Conservation (phyloP, 2,113 vertebrate species). For the Abramis brama region DNA sequence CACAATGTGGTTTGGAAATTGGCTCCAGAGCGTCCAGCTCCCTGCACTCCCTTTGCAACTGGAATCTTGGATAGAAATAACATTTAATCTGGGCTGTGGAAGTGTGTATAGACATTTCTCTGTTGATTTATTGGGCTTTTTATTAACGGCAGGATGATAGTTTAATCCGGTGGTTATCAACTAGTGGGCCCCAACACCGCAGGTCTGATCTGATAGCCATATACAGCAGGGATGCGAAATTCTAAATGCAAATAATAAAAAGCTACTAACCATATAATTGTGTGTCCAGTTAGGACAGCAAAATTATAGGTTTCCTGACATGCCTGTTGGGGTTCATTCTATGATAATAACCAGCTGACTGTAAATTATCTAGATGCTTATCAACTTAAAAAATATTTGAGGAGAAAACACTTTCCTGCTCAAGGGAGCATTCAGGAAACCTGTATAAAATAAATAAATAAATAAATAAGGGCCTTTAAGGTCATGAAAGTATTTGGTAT, state of each 20-base stretch:
- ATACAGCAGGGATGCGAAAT: background rate
- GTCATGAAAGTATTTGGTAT: too few species aligned
- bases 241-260: background rate
- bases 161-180: conserved; percentile 27
- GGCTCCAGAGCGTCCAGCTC: conserved; percentile 21
- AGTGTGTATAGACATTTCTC: conserved; percentile 5
- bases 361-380: background rate
- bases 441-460: too few species aligned
- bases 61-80: conserved; percentile 40
- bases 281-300: background rate
- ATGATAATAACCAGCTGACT: background rate
- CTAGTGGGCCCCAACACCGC: conserved; percentile 19
- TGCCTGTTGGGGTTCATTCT: background rate
- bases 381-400: background rate
- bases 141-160: conserved; percentile 27
- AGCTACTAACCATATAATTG: background rate
- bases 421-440: too few species aligned
- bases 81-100: conserved; percentile 41
- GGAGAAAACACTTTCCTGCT: background rate
- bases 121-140: background rate
- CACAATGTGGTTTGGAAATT: conserved; percentile 54
- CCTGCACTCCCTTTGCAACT: conserved; percentile 28
- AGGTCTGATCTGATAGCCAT: background rate
- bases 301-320: background rate
- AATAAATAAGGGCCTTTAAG: too few species aligned